phyloP scores from a whole-genome alignment of 2,113 vertebrate species.

The Corvus cornix region DNA sequence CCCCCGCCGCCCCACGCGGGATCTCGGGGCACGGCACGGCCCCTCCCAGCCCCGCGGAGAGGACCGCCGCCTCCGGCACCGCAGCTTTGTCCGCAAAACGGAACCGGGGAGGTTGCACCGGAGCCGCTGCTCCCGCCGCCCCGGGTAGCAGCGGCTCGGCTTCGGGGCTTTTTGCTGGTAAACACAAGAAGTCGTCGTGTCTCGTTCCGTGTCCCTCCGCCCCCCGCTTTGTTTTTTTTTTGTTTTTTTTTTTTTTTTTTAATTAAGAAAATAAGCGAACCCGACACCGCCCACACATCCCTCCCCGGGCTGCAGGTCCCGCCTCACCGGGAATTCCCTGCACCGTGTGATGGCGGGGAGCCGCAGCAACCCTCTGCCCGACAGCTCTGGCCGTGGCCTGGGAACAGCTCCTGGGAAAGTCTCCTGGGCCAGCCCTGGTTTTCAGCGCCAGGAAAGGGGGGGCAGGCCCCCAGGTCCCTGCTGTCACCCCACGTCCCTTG shows the following conservation, averaged over 20 bases:
- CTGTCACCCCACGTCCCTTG: accelerated
- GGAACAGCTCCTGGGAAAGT: neutral
- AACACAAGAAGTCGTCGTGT: neutral
- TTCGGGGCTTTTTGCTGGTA: neutral
- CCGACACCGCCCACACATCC: neutral
- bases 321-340: neutral
- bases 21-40: neutral
- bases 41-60: neutral
- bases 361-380: neutral
- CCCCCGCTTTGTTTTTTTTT: neutral
- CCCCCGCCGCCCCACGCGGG: neutral
- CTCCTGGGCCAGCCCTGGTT: neutral
- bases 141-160: neutral
- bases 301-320: neutral
- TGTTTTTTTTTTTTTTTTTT: neutral
- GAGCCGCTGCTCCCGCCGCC: neutral
- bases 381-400: neutral
- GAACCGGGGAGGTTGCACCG: neutral
- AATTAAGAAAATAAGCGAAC: neutral
- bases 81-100: neutral
- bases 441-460: neutral
- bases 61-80: neutral
- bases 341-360: neutral
- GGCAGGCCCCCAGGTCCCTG: neutral
- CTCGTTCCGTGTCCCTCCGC: neutral